These are phyloP conservation scores for Fabriciana adippe DNA, from an alignment of 2,888 invertebrate genomes.

Conservation along the genomic window DNA sequence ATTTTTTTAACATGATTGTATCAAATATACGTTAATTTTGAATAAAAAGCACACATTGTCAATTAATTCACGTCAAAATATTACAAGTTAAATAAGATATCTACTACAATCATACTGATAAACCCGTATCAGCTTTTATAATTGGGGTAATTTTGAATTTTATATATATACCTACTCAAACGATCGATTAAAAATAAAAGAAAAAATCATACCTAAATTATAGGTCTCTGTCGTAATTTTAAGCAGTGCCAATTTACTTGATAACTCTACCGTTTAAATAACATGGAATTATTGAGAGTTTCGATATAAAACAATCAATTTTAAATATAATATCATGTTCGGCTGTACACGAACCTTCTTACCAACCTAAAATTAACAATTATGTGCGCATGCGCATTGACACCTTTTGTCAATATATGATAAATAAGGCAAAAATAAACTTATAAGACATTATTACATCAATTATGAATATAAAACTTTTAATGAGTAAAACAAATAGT, in stretches of 20 bases:
- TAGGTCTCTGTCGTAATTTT: slow-evolving; percentile 3
- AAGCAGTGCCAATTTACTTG: slow-evolving; percentile 15
- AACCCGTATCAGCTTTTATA: not conserved
- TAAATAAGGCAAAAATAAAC: not conserved
- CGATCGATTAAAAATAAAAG: slow-evolving; percentile 9
- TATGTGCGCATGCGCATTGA: slow-evolving; percentile 21
- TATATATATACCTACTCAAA: slow-evolving; percentile 15
- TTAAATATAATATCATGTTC: not conserved
- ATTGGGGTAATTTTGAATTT: slow-evolving; percentile 11
- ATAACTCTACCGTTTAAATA: slow-evolving; percentile 15
- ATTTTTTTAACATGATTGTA: no score
- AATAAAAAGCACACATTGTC: not conserved
- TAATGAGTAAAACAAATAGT: no score
- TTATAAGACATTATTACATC: not conserved
- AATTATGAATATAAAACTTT: not conserved
- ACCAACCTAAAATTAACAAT: slow-evolving; percentile 7
- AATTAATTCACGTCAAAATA: slow-evolving; percentile 12
- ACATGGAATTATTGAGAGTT: slow-evolving; percentile 5
- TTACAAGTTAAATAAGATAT: slow-evolving; percentile 6
- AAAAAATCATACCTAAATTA: slow-evolving; percentile 2
- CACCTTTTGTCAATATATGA: slow-evolving; percentile 42
- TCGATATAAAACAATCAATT: slow-evolving; percentile 6
- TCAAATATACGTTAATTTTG: not conserved
- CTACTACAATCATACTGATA: slow-evolving; percentile 7
- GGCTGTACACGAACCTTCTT: slow-evolving; percentile 3